Evolutionary conservation across 2,113 vertebrate species (phyloP), one percentile per base, ranked within the genome.

Genomic region (Pedionomus torquatus): DNA sequence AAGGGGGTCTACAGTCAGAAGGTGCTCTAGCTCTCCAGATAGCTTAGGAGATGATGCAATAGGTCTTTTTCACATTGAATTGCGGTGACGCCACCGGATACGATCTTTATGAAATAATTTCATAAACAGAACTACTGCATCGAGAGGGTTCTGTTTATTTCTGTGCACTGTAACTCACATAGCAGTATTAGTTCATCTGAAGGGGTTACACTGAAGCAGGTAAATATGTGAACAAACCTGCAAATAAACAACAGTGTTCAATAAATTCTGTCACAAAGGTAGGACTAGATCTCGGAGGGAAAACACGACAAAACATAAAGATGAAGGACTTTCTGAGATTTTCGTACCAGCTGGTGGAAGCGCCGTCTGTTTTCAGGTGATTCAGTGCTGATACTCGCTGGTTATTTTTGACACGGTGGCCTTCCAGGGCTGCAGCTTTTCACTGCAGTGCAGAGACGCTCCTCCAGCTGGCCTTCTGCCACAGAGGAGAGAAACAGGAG

Each of bases 381-480:
- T 87, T 94, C 48, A 52, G 35, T 37, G 31, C 23, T 41, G 49
- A 60, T 76, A 44, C 24, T 80, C 28, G 43, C 71, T 80, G 71
- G 55, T 89, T 84, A 52, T 77, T 97, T 95, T 77, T 87, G 71
- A 69, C 39, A 61, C 49, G n/a, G 76, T 65, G 49, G 77, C 87
- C 94, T 95, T 91, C 83, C 93, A 97, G 88, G 92, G 89, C 96
- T 94, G 97, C 95, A 96, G 91, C 75, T 75, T 96, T 94, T 86
- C 95, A 89, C 97, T 97, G 97, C 97, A 98, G 92, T 98, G 97
- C 97, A 97, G 97, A 94, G 89, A 92, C 7, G 4, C 80, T 96
- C 49, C 76, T 95, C 90, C 89, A 93, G 76, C 83, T 97, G 97
- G 95, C 90, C 70, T 60, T 60, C 80, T 90, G 87, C 96, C 96